These are phyloP conservation scores for Phocoena sinus DNA, from an alignment of 2,113 vertebrate species.

Conservation along the genomic window DNA sequence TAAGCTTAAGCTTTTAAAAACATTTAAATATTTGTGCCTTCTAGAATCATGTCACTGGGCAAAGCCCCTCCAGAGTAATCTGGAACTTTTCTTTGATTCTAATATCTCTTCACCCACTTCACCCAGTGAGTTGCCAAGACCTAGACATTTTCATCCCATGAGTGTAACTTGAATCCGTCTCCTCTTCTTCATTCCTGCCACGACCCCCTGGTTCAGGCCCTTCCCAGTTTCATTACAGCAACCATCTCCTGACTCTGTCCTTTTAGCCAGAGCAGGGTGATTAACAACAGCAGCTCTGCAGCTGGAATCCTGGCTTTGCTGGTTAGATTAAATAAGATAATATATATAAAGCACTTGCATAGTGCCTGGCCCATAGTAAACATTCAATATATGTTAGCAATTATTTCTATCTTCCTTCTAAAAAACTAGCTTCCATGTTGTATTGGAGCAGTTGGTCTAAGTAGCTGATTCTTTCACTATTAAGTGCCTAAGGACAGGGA, in stretches of 20 bases:
- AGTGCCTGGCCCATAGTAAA: neutral
- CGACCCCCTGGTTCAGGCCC: neutral
- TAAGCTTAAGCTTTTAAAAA: neutral
- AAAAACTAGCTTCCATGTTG: neutral
- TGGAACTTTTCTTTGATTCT: neutral
- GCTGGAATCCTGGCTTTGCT: neutral
- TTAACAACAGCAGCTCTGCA: neutral
- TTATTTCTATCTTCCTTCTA: neutral
- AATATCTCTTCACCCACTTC: neutral
- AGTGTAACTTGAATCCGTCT: neutral
- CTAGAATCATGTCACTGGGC: neutral
- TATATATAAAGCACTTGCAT: neutral
- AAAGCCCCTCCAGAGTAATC: neutral
- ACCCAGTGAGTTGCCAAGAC: neutral
- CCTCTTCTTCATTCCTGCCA: neutral
- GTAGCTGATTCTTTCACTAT: neutral
- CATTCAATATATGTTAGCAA: neutral
- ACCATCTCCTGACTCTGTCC: neutral
- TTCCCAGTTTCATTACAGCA: neutral
- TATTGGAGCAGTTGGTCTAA: neutral
- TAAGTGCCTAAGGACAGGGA: neutral
- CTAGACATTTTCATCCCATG: neutral
- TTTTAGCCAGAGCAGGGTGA: neutral
- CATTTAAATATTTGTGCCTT: neutral
- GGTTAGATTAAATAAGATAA: neutral